phyloP scores from a whole-genome alignment of 2,888 invertebrate species.

The Amitus sp. region DNA sequence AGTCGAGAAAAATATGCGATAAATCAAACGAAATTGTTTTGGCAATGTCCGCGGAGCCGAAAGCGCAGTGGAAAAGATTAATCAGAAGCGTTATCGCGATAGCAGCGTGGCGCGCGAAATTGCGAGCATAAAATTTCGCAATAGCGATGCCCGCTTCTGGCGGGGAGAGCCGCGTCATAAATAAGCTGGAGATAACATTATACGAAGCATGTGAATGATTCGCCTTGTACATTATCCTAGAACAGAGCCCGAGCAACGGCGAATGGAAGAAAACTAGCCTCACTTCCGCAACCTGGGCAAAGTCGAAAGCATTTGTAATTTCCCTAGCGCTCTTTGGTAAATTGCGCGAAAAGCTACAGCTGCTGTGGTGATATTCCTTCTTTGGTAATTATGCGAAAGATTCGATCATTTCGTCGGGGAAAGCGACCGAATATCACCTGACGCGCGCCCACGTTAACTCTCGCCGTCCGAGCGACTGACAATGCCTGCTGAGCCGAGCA shows the following conservation, averaged over 20 bases:
- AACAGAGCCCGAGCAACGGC: slow-evolving; percentile 29
- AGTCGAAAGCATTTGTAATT: slow-evolving; percentile 46
- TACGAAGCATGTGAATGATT: slow-evolving; percentile 49
- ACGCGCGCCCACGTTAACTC: slow-evolving; percentile 43
- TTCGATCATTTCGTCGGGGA: no score
- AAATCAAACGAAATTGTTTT: background rate
- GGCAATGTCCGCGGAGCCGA: slow-evolving; percentile 3
- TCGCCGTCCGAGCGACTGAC: slow-evolving; percentile 37
- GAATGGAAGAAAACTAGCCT: slow-evolving; percentile 33
- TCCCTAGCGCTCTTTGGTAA: slow-evolving; percentile 37
- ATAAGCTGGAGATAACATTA: slow-evolving; percentile 51
- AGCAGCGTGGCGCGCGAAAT: slow-evolving; percentile 37
- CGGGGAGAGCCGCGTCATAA: slow-evolving; percentile 43
- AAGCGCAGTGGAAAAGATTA: slow-evolving; percentile 27
- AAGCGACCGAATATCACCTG: no score
- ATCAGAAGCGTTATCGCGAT: slow-evolving; percentile 40
- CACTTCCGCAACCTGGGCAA: slow-evolving; percentile 33
- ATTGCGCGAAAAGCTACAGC: slow-evolving; percentile 42
- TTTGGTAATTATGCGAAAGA: background rate
- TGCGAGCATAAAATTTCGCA: slow-evolving; percentile 45
- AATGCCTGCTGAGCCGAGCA: slow-evolving; percentile 51
- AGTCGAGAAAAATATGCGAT: background rate
- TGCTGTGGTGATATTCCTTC: no score
- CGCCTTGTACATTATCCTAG: slow-evolving; percentile 44
- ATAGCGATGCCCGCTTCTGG: slow-evolving; percentile 41